These are phyloP conservation scores for Pseudocheirus occidentalis DNA, from an alignment of 2,797 vertebrate species.

Conservation along the genomic window DNA sequence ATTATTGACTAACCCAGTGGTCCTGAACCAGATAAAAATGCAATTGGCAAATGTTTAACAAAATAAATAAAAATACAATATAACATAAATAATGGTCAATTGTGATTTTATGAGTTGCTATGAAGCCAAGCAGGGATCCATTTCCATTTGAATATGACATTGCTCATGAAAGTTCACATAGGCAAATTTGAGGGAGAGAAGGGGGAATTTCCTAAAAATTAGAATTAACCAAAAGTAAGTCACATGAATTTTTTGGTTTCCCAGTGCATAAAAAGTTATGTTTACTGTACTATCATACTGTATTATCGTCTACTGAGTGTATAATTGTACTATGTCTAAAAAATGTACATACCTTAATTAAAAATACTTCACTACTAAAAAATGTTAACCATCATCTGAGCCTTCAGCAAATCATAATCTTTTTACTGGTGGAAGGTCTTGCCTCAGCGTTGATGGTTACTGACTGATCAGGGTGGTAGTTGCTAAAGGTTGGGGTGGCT, in stretches of 20 bases:
- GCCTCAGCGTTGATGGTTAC: neutral
- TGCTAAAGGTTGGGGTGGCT: no score
- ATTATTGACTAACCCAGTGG: neutral
- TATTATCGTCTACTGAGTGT: neutral
- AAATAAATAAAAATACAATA: neutral
- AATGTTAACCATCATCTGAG: neutral
- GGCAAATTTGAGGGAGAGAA: neutral
- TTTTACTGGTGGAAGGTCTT: neutral
- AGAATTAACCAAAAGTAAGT: neutral
- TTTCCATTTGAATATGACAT: no score
- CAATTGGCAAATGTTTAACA: neutral
- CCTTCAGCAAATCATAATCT: neutral
- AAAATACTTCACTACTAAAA: neutral
- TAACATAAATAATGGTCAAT: neutral
- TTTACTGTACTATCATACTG: neutral
- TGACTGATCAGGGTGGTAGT: neutral
- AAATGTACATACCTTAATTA: neutral
- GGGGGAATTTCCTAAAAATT: neutral
- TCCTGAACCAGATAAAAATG: neutral
- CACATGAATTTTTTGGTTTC: neutral
- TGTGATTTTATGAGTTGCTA: neutral
- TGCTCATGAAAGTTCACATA: neutral
- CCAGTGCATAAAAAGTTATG: neutral
- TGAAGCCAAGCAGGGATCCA: neutral
- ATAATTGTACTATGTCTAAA: neutral